Percentiles rank a stretch among this genome's conserved stretches.
Evolutionary conservation across 2,797 vertebrate species (phyloP).

Genomic region (Cygnus olor): DNA sequence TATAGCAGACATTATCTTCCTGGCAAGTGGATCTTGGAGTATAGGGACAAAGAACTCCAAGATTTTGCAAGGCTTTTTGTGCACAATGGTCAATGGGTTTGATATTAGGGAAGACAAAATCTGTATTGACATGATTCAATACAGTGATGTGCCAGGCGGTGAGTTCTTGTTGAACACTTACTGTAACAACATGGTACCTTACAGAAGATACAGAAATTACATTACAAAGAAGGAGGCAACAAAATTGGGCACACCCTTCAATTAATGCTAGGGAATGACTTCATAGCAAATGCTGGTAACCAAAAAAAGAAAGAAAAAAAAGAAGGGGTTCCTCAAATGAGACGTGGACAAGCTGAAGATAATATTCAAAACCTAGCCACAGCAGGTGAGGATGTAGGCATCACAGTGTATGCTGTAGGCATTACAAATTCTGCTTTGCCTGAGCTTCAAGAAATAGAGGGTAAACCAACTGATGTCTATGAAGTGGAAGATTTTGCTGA

Average conservation of each 20-base stretch:
- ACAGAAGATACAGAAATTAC: conserved; percentile 71
- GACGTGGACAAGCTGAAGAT: conserved; percentile 81
- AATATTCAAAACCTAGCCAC: conserved; percentile 62
- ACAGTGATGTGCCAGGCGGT: conserved; percentile 67
- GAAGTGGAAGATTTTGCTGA: conserved; percentile 78
- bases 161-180: conserved; percentile 82
- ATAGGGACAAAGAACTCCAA: conserved; percentile 76
- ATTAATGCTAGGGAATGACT: conserved; percentile 80
- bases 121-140: conserved; percentile 83
- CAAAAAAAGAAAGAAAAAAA: conserved; percentile 44
- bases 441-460: conserved; percentile 81
- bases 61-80: conserved; percentile 79
- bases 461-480: conserved; percentile 75
- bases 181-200: conserved; percentile 69
- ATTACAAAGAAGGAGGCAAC: conserved; percentile 77
- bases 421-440: conserved; percentile 77
- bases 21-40: conserved; percentile 84
- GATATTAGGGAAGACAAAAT: conserved; percentile 79
- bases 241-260: conserved; percentile 76
- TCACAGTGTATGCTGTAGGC: conserved; percentile 81
- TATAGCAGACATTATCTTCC: conserved; percentile 83
- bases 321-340: conserved; percentile 80
- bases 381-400: conserved; percentile 71
- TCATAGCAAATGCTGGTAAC: conserved; percentile 75
- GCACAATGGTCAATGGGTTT: conserved; percentile 77